A percentile compares a stretch with the other conserved stretches of the same genome.
Evolutionary conservation across 2,797 vertebrate species (phyloP).

Genomic region (Onychomys arenicola): DNA sequence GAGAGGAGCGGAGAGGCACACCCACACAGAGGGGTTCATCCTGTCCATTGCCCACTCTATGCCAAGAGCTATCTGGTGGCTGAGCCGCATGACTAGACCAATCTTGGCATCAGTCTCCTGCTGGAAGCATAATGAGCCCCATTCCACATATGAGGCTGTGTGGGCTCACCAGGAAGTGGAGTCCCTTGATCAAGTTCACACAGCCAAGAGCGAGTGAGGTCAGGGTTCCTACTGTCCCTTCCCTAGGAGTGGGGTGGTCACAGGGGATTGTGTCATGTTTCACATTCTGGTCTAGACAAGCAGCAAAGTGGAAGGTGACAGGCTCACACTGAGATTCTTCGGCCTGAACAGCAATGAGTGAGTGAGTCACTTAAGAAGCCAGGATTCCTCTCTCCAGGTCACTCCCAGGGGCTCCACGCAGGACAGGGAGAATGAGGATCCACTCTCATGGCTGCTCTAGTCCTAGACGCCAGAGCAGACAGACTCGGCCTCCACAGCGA

Average conservation of each 20-base stretch:
- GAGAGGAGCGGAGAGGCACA: accelerated
- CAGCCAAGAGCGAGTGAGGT: neutral
- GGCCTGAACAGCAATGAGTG: neutral
- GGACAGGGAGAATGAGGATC: neutral
- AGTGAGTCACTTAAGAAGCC: neutral
- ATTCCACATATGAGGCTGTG: neutral
- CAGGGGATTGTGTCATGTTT: neutral
- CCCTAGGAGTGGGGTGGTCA: neutral
- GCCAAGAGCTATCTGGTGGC: neutral
- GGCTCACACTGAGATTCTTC: neutral
- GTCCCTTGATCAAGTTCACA: neutral
- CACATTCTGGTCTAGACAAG: neutral
- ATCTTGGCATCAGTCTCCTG: neutral
- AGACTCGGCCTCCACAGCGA: neutral
- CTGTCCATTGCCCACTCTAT: neutral
- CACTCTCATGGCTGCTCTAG: too few relatives aligned
- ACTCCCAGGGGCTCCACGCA: neutral
- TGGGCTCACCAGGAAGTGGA: neutral
- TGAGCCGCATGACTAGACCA: neutral
- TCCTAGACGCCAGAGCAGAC: neutral
- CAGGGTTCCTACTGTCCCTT: neutral
- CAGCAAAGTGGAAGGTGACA: neutral
- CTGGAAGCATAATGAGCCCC: neutral
- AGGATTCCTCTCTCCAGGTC: neutral
- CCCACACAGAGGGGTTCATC: neutral